Evolutionary conservation across 2,888 invertebrate species (phyloP), one percentile per base, ranked within the genome.

Genomic region (Athetis lepigone): DNA sequence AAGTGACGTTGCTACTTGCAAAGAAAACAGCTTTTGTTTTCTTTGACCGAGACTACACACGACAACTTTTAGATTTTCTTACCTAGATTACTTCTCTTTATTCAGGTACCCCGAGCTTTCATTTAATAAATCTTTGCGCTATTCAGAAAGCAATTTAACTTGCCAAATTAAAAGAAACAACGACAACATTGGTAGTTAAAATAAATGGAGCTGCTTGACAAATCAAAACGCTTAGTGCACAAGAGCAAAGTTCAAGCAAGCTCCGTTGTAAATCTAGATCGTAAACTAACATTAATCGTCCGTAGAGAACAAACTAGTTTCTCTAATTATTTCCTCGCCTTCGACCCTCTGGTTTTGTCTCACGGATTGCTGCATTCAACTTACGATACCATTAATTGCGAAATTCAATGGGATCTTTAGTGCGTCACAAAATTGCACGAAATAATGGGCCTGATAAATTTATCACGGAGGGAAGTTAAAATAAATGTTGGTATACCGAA

Each of bases 201-300:
- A 61, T 61, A 77, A 80, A 69, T 79, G 13, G 29, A 40, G 55
- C 16, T 37, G 51, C 50, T 68, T 60, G 68, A 78, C 69, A 78
- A 78, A 79, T 75, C 72, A 78, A 75, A 72, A 62, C 55, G 75
- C 71, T 80, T 65, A 65, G 66, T 67, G 57, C 77, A 81, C 83
- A 55, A 72, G 64, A 75, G 69, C 69, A 82, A 89, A 91, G 89
- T 90, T 91, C 79, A 81, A 77, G 75, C 79, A 63, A 74, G 80
- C 77, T 77, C 71, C 80, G 82, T 73, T 82, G 88, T 86, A 86
- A 85, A 88, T 86, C 86, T 85, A 83, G 83, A 87, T 83, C 82
- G 85, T 80, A 85, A 91, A 89, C 90, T 85, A 88, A 90, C 89
- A 92, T 91, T 92, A 91, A 92, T 91, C 89, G 90, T 87, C 84